phyloP scores from a whole-genome alignment of 2,113 vertebrate species.

The Megatriorchis doriae region DNA sequence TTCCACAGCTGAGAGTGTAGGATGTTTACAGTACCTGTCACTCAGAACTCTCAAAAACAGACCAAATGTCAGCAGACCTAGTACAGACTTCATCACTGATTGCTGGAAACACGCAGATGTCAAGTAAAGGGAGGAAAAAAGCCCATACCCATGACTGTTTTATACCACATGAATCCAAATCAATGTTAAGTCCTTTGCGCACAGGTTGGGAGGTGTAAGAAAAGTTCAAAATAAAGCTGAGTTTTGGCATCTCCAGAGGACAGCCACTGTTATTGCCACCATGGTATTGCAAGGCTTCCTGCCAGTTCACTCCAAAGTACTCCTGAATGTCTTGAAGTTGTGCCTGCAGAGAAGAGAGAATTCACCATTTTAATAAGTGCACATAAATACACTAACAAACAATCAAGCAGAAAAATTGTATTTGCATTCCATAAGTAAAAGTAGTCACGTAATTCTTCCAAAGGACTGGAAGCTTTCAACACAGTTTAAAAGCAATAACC shows the following conservation, averaged over 20 bases:
- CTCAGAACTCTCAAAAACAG: slow-evolving; percentile 71
- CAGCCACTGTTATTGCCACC: neutral
- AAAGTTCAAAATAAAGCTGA: neutral
- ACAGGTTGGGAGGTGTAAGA: neutral
- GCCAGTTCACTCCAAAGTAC: neutral
- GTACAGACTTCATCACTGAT: neutral
- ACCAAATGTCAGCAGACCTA: slow-evolving; percentile 15
- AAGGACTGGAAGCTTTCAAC: neutral
- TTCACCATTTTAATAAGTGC: neutral
- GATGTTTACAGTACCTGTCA: slow-evolving; percentile 96
- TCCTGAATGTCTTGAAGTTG: neutral
- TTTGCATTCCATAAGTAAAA: neutral
- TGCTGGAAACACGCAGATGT: neutral
- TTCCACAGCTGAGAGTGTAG: slow-evolving; percentile 98
- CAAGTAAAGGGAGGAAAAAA: neutral
- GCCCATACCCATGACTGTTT: neutral
- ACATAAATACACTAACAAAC: neutral
- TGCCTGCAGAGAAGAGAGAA: slow-evolving; percentile 4
- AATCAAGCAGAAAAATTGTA: neutral
- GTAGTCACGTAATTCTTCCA: neutral
- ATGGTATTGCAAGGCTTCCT: neutral
- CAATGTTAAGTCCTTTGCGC: neutral
- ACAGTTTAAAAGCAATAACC: neutral
- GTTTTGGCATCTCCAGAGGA: neutral
- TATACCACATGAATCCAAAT: neutral